These are phyloP conservation scores for Ametastegia equiseti DNA, from an alignment of 2,888 invertebrate species.

Conservation along the genomic window DNA sequence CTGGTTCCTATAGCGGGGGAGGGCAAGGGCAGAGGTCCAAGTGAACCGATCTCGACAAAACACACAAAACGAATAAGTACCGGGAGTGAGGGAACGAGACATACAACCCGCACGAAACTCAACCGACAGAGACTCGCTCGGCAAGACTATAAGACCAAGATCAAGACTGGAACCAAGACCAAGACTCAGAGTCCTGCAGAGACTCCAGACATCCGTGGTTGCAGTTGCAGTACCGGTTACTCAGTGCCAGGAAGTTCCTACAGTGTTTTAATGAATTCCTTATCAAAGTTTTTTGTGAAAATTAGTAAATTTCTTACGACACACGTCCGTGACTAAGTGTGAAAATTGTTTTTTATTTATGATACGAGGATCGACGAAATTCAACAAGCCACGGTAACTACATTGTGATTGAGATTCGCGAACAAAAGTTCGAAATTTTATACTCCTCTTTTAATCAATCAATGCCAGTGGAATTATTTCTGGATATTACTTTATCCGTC, in stretches of 20 bases:
- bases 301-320: no score
- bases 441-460: no score
- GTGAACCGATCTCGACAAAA: constrained; percentile 49
- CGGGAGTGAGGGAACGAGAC: constrained; percentile 27
- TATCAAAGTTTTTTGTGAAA: background rate
- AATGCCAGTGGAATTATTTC: no score
- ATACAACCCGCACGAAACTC: background rate
- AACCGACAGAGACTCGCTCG: constrained; percentile 21
- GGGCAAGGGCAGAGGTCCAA: constrained; percentile 40
- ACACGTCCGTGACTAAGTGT: no score
- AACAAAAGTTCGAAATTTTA: no score
- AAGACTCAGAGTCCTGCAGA: constrained; percentile 3
- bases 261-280: constrained; percentile 7
- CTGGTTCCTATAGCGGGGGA: constrained; percentile 36
- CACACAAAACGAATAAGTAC: constrained; percentile 41
- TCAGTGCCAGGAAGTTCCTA: background rate
- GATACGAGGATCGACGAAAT: no score
- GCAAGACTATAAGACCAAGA: constrained; percentile 12
- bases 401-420: no score
- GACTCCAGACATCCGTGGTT: constrained; percentile 17
- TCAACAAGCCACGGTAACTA: no score
- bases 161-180: constrained; percentile 16
- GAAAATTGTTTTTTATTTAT: no score
- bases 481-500: no score
- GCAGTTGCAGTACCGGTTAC: constrained; percentile 43